phyloP scores from a whole-genome alignment of 2,797 vertebrate species.

The Monodelphis domestica region DNA sequence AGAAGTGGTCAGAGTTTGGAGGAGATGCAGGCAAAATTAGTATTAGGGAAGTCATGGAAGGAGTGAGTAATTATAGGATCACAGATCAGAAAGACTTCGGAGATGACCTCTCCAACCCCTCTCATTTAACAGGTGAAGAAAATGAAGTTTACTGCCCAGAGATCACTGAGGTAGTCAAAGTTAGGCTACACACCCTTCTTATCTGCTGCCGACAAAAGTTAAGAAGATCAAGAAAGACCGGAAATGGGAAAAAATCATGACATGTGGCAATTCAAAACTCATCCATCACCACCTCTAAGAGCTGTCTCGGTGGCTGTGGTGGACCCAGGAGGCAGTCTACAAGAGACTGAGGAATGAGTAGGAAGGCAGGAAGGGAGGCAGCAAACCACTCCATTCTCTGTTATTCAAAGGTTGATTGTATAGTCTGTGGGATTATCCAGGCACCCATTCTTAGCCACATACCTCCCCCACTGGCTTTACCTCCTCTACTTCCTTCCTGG shows the following conservation, averaged over 20 bases:
- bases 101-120: background rate
- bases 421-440: conserved; percentile 43
- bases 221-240: background rate
- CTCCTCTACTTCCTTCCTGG: conserved; percentile 6
- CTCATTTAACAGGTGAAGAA: background rate
- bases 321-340: background rate
- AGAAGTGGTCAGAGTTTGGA: background rate
- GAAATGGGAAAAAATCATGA: background rate
- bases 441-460: conserved; percentile 24
- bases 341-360: background rate
- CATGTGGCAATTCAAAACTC: background rate
- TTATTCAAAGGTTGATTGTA: conserved; percentile 16
- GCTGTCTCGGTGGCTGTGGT: background rate
- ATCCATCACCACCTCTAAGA: background rate
- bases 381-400: background rate
- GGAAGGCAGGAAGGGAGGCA: background rate
- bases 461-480: background rate
- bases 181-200: background rate
- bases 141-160: background rate
- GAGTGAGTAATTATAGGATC: background rate
- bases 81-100: background rate
- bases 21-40: background rate
- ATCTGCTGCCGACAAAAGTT: background rate
- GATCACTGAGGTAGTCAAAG: background rate
- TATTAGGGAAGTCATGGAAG: background rate